Evolutionary conservation across 2,113 vertebrate species (phyloP).

Genomic region (Sorex fumeus): DNA sequence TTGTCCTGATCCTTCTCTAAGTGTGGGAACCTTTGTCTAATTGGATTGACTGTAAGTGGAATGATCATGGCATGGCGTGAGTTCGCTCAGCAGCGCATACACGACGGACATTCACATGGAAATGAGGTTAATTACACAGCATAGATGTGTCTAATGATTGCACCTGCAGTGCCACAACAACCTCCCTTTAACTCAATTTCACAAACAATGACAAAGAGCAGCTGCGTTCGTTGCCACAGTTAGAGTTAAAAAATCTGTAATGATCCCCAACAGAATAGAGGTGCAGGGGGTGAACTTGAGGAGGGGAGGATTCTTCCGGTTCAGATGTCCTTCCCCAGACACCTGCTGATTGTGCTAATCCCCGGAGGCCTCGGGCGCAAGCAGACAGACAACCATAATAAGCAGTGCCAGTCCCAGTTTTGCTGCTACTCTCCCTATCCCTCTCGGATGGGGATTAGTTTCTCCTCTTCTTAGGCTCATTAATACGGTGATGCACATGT

Average conservation of each 20-base stretch:
- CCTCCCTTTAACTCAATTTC: conserved; percentile 83
- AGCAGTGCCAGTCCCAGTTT: not conserved
- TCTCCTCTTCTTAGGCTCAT: conserved; percentile 57
- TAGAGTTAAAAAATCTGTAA: conserved; percentile 81
- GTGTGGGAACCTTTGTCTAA: conserved; percentile 86
- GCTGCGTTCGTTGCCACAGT: conserved; percentile 80
- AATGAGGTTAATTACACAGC: conserved; percentile 84
- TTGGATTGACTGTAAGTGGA: conserved; percentile 79
- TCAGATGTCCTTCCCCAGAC: conserved; percentile 74
- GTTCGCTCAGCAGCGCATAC: conserved; percentile 13
- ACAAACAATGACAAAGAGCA: conserved; percentile 81
- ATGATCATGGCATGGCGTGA: conserved; percentile 57
- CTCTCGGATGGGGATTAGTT: conserved; percentile 47
- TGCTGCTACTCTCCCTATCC: not conserved
- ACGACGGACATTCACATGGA: conserved; percentile 83
- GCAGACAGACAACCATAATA: not conserved
- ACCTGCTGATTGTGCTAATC: conserved; percentile 76
- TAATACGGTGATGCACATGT: conserved; percentile 39
- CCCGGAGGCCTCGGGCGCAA: not conserved
- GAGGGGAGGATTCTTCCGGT: conserved; percentile 74
- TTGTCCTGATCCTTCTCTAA: conserved; percentile 70
- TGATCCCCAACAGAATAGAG: conserved; percentile 79
- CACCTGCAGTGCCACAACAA: conserved; percentile 79
- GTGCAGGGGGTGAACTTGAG: conserved; percentile 49
- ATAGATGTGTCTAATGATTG: conserved; percentile 68